phyloP scores from a whole-genome alignment of 2,888 invertebrate species.

The Rhamnusium bicolor region DNA sequence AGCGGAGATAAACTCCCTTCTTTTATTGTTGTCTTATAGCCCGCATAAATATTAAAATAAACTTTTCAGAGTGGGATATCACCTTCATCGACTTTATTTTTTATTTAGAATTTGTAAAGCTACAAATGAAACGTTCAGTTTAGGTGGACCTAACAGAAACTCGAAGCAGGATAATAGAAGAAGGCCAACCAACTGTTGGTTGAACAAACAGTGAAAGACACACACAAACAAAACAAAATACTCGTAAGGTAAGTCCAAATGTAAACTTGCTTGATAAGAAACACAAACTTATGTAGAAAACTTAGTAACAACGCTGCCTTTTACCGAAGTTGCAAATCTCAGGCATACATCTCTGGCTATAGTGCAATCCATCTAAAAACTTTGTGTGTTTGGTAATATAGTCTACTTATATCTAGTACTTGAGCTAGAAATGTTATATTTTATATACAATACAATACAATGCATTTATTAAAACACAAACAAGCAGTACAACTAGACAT shows the following conservation, averaged over 20 bases:
- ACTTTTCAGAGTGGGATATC: constrained; percentile 2
- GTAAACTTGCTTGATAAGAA: constrained; percentile 54
- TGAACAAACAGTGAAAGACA: constrained; percentile 50
- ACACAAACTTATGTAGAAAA: constrained; percentile 42
- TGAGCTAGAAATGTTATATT: background rate
- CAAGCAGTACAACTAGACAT: too few species aligned
- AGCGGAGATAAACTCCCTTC: constrained; percentile 25
- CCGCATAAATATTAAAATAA: constrained; percentile 27
- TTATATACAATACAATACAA: background rate
- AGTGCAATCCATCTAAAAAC: background rate
- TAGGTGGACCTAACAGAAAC: constrained; percentile 24
- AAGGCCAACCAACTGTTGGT: constrained; percentile 51
- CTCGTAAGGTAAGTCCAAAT: constrained; percentile 51
- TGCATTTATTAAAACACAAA: too few species aligned
- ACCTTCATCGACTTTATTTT: constrained; percentile 19
- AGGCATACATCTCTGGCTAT: background rate
- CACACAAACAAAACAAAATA: constrained; percentile 51
- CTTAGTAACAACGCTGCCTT: background rate
- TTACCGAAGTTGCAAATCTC: background rate
- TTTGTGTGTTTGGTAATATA: background rate
- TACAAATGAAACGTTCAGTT: constrained; percentile 20
- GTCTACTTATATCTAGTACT: background rate
- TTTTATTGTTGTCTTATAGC: constrained; percentile 19
- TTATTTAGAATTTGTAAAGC: constrained; percentile 20
- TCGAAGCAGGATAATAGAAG: constrained; percentile 16